Evolutionary conservation across 2,888 invertebrate genomes (phyloP).

Genomic region (Drosophila parthenogenetica): DNA sequence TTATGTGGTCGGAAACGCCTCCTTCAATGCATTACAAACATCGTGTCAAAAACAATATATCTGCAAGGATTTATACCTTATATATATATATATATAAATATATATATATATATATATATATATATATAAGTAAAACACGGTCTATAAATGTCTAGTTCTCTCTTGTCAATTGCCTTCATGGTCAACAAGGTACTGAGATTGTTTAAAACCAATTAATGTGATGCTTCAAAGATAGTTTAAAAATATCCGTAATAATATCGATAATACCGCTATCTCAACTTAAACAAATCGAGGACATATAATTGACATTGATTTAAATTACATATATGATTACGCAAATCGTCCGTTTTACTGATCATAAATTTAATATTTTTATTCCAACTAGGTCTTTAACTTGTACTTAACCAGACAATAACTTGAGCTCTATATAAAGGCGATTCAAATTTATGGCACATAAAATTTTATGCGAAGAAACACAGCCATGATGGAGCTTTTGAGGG

Average conservation of each 20-base stretch:
- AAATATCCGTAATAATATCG: constrained; percentile 9
- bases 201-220: constrained; percentile 16
- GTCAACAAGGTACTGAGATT: background rate
- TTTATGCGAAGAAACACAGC: background rate
- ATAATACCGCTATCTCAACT: constrained; percentile 34
- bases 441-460: constrained; percentile 7
- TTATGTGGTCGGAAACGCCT: too few species aligned
- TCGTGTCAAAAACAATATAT: too few species aligned
- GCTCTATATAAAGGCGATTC: background rate
- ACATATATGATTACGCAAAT: constrained; percentile 10
- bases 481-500: background rate
- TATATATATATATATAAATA: too few species aligned
- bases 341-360: constrained; percentile 4
- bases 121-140: too few species aligned
- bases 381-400: constrained; percentile 3
- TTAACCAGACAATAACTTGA: background rate
- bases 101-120: too few species aligned
- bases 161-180: background rate
- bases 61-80: too few species aligned
- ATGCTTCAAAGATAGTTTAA: constrained; percentile 9
- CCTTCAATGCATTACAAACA: too few species aligned
- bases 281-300: constrained; percentile 23
- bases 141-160: background rate
- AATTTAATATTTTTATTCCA: constrained; percentile 2
- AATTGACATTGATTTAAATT: constrained; percentile 12